phyloP scores from a whole-genome alignment of 2,888 invertebrate genomes.

The Drosophila tripunctata region DNA sequence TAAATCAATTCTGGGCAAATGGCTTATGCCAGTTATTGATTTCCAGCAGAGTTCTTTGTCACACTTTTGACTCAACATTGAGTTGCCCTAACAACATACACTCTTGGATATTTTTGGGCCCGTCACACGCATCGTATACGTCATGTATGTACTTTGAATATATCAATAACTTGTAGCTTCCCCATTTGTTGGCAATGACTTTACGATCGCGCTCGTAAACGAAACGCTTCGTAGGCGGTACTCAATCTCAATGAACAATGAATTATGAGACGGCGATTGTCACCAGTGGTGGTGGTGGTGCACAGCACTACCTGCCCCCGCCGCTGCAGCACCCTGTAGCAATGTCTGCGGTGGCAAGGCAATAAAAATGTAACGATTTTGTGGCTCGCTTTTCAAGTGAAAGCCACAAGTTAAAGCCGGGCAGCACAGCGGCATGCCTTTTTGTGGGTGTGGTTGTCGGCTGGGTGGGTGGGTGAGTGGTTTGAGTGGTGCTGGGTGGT shows the following conservation, averaged over 20 bases:
- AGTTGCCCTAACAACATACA: not conserved
- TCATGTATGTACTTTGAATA: slow-evolving; percentile 50
- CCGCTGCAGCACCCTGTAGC: not conserved
- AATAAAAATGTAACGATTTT: slow-evolving; percentile 65
- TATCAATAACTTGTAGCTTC: slow-evolving; percentile 49
- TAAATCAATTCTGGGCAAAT: slow-evolving; percentile 14
- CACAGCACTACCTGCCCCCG: not conserved
- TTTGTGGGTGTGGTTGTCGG: not conserved
- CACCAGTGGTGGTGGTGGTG: slow-evolving; percentile 9
- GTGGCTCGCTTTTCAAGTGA: slow-evolving; percentile 51
- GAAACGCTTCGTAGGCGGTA: slow-evolving; percentile 17
- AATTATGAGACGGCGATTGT: slow-evolving; percentile 45
- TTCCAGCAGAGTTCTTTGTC: slow-evolving; percentile 1
- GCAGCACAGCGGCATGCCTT: slow-evolving; percentile 17
- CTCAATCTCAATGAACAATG: slow-evolving; percentile 51
- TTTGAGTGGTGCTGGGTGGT: slow-evolving; percentile 33
- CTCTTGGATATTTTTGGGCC: not conserved
- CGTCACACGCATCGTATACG: slow-evolving; percentile 34
- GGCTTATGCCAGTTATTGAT: slow-evolving; percentile 19
- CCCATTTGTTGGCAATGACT: slow-evolving; percentile 21
- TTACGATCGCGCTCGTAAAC: slow-evolving; percentile 47
- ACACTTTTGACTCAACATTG: not conserved
- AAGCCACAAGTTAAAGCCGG: slow-evolving; percentile 45
- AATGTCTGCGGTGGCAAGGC: slow-evolving; percentile 50
- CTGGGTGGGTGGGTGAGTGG: not conserved